Conservation (phyloP, 2,888 invertebrate species). For the Drosophila recens region DNA sequence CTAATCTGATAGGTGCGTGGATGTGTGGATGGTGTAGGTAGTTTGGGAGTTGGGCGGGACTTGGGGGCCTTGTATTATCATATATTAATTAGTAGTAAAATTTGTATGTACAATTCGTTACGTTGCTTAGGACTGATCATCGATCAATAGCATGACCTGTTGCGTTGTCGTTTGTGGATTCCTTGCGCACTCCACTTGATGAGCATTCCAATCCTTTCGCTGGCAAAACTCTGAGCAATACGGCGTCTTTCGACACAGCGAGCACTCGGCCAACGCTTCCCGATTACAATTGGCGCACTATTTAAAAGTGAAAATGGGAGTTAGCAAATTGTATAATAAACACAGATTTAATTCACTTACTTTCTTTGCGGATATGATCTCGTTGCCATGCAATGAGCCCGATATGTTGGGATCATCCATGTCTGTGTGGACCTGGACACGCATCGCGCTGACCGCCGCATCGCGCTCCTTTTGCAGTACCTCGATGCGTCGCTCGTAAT, state of each 20-base stretch:
- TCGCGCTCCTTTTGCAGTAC: constrained; percentile 89
- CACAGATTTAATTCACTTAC: constrained; percentile 84
- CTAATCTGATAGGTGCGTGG: constrained; percentile 15
- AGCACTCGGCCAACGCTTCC: constrained; percentile 94
- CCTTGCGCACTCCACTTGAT: constrained; percentile 93
- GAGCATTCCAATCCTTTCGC: constrained; percentile 94
- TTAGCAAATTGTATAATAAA: not conserved
- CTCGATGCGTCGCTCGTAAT: constrained; percentile 89
- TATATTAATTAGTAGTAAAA: constrained; percentile 80
- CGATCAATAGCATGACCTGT: constrained; percentile 94
- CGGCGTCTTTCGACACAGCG: constrained; percentile 93
- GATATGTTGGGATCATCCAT: constrained; percentile 87
- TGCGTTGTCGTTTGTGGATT: constrained; percentile 90
- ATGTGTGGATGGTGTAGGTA: not conserved
- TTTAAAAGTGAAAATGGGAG: not conserved
- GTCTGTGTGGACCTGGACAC: constrained; percentile 89
- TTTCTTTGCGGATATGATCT: constrained; percentile 91
- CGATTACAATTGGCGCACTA: constrained; percentile 96
- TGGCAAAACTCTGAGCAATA: constrained; percentile 96
- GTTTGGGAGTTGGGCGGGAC: not conserved
- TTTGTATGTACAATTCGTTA: constrained; percentile 84
- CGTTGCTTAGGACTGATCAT: constrained; percentile 87
- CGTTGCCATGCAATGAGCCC: constrained; percentile 85
- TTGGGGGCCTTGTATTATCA: constrained; percentile 60
- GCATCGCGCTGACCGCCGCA: constrained; percentile 89